Percentiles rank a stretch among this genome's conserved stretches.
phyloP scores from a whole-genome alignment of 2,797 vertebrate species.

The Chaunax sp. region DNA sequence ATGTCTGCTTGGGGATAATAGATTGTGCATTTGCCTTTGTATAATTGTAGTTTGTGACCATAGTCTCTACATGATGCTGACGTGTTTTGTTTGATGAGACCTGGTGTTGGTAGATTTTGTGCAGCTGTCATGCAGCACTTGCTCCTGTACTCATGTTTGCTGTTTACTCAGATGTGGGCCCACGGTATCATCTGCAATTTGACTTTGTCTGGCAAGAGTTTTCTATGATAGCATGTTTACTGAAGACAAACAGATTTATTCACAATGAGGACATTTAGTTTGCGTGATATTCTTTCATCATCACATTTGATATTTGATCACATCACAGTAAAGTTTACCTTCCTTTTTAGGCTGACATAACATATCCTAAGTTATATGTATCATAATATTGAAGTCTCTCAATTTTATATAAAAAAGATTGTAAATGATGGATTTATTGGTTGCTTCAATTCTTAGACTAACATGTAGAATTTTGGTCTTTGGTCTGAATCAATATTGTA shows the following conservation, averaged over 20 bases:
- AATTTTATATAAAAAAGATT: constrained; percentile 1
- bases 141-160: constrained; percentile 39
- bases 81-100: constrained; percentile 59
- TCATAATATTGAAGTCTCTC: neutral
- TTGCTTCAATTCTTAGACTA: no score
- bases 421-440: no score
- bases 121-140: constrained; percentile 60
- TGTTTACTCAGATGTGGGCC: constrained; percentile 74
- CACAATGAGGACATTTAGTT: constrained; percentile 21
- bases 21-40: constrained; percentile 66
- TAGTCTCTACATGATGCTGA: constrained; percentile 38
- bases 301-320: constrained; percentile 9
- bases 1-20: constrained; percentile 59
- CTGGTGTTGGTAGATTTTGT: constrained; percentile 57
- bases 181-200: constrained; percentile 65
- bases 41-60: constrained; percentile 58
- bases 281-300: constrained; percentile 16
- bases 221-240: constrained; percentile 32
- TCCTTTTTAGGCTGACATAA: neutral
- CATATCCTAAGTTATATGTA: no score
- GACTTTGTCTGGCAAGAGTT: constrained; percentile 56
- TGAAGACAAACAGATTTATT: constrained; percentile 25
- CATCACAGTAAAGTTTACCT: constrained; percentile 1
- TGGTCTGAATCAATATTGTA: no score
- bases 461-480: no score